Evolutionary conservation across 2,113 vertebrate species (phyloP), one percentile per base, ranked within the genome.

Genomic region (Corythoichthys intestinalis): DNA sequence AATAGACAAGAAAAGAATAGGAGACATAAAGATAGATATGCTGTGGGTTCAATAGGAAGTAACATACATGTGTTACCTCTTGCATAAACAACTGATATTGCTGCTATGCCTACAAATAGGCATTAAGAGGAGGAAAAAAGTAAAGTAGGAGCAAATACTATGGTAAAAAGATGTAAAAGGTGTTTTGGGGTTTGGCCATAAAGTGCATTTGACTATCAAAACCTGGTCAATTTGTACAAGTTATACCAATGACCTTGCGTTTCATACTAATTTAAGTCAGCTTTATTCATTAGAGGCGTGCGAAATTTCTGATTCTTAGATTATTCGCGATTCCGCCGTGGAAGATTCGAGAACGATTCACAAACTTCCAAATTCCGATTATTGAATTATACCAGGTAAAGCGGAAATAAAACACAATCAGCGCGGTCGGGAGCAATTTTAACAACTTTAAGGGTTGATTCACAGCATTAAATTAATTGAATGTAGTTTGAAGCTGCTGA

Each of bases 1-100:
- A 28, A 56, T 34, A 59, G 13, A 17, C 13, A 1, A 15, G 35
- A 59, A 37, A 39, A 59, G 38, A 44, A 6, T 7, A 60, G 34
- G 3, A 8, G 8, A 34, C 28, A 11, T 12, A 37, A 13, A 56
- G 20, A 28, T 28, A 34, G 53, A 56, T 56, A 10, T 7, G 7
- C 34, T 14, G 12, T 15, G 56, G 34, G 4, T 58, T 35, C 4
- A 58, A 12, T 15, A n/a, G 35, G 37, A 5, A 60, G 35, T 39
- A 60, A 15, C 6, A 39, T 17, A 14, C 15, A 14, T 17, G 58
- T 17, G 58, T 6, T 39, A 60, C 38, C 6, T 20, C 37, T 39
- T 17, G 14, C 35, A 39, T 12, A 58, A 58, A 37, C 56, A 64
- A 71, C 66, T 75, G 72, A 68, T 69, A 20, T 47, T 49, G 65